Percentiles rank a stretch among this genome's conserved stretches.
Evolutionary conservation across 2,797 vertebrate genomes (phyloP).

Genomic region (Bradypodion ventrale): DNA sequence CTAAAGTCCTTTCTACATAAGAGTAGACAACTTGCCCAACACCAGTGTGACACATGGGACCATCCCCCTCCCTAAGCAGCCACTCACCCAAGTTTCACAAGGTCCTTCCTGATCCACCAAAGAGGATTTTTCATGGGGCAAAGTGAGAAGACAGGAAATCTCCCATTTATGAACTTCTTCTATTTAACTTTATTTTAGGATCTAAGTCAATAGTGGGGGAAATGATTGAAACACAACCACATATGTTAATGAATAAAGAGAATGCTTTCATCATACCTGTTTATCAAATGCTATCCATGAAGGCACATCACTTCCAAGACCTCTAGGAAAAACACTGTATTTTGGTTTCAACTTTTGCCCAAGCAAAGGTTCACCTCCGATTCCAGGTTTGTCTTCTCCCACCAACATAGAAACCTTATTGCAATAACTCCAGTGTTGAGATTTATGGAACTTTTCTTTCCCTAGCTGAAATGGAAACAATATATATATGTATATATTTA

Average conservation of each 20-base stretch:
- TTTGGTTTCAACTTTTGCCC: constrained; percentile 78
- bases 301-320: constrained; percentile 70
- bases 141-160: not conserved
- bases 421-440: constrained; percentile 84
- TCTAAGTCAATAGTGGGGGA: not conserved
- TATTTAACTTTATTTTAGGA: not conserved
- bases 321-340: constrained; percentile 77
- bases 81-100: not conserved
- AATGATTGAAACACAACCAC: not conserved
- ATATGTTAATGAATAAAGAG: not conserved
- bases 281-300: constrained; percentile 91
- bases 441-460: constrained; percentile 88
- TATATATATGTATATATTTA: too few relatives aligned
- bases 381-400: constrained; percentile 81
- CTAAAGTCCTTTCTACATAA: too few relatives aligned
- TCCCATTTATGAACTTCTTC: not conserved
- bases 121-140: not conserved
- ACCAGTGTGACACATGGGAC: not conserved
- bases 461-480: constrained; percentile 73
- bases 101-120: not conserved
- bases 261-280: constrained; percentile 78
- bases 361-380: constrained; percentile 80
- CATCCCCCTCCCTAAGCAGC: not conserved
- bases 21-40: too few relatives aligned
- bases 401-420: constrained; percentile 81